Evolutionary conservation across 2,888 invertebrate genomes (phyloP), one percentile per base, ranked within the genome.

Genomic region (Meiosimyza platycephala): DNA sequence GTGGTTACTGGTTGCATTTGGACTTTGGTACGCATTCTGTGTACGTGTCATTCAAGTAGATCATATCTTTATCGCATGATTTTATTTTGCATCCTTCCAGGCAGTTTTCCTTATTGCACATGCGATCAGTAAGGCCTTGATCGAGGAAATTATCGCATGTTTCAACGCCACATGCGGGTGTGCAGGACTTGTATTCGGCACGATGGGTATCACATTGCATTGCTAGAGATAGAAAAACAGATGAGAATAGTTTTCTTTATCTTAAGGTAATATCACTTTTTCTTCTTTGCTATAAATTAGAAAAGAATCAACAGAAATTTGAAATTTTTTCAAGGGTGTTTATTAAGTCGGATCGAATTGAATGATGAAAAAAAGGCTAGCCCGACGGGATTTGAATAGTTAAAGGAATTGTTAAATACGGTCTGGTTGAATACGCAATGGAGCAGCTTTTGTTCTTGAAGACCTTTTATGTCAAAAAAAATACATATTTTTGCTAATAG

Each of bases 141-240:
- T 91, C 90, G 11, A 92, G 84, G 11, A 91, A 90, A 83, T 95
- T 95, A 79, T 96, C 95, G 82, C 97, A 97, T 0, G 95, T 95
- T 84, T 93, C 93, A 13, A 90, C 88, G 0, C 96, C 95, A 79
- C 97, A 97, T 3, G 95, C 90, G 0, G 94, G 90, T 16, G 96
- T 89, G 82, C 97, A 97, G 0, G 95, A 90, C 75, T 92, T 92
- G 88, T 96, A 97, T 71, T 90, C 90, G 1, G 94, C 91, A 79
- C 95, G 95, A 62, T 90, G 90, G 79, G 93, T 92, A 83, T 95
- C 95, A 80, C 97, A 97, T 86, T 97, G 96, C 89, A 96, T 93
- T 0, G 96, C 95, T 95, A 55, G 22, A 28, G 28, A 28, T 28
- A 28, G 4, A 4, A 48, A 15, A 71, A 16, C 28, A 68, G 40